Evolutionary conservation across 2,797 vertebrate genomes (phyloP).

Genomic region (Pipistrellus pipistrellus): DNA sequence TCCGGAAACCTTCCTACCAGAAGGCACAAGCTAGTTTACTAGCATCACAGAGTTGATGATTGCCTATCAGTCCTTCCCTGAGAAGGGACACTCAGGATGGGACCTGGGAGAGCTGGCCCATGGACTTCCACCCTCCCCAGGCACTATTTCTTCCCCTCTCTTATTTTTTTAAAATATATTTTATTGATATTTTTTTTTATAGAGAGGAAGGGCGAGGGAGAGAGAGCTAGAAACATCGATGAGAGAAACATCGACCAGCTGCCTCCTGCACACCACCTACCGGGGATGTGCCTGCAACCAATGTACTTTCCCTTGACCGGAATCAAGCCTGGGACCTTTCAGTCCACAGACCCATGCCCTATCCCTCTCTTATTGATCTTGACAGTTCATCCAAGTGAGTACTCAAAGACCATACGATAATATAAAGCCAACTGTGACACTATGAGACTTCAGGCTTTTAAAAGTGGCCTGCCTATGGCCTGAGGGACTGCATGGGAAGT

Average conservation of each 20-base stretch:
- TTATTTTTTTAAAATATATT: too few relatives aligned
- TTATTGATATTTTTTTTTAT: too few relatives aligned
- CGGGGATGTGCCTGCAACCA: too few relatives aligned
- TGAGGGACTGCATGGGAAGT: background rate
- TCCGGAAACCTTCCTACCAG: background rate
- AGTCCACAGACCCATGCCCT: too few relatives aligned
- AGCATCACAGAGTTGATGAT: rapidly evolving
- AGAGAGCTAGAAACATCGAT: too few relatives aligned
- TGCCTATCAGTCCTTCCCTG: background rate
- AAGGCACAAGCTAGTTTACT: background rate
- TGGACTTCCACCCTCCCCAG: rapidly evolving
- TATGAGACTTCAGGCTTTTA: conserved; percentile 1
- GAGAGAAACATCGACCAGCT: too few relatives aligned
- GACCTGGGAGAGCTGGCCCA: background rate
- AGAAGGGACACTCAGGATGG: background rate
- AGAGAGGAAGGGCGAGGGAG: too few relatives aligned
- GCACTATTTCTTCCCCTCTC: too few relatives aligned
- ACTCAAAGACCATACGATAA: background rate
- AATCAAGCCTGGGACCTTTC: too few relatives aligned
- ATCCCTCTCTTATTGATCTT: background rate
- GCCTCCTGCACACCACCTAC: too few relatives aligned
- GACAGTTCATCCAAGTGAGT: background rate
- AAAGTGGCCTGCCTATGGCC: background rate
- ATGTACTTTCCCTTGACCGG: too few relatives aligned
- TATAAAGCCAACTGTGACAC: background rate